Evolutionary conservation across 1,140 invertebrate species (phyloP), one percentile per base, ranked within the genome.

Genomic region (Lepidotrigona ventralis): DNA sequence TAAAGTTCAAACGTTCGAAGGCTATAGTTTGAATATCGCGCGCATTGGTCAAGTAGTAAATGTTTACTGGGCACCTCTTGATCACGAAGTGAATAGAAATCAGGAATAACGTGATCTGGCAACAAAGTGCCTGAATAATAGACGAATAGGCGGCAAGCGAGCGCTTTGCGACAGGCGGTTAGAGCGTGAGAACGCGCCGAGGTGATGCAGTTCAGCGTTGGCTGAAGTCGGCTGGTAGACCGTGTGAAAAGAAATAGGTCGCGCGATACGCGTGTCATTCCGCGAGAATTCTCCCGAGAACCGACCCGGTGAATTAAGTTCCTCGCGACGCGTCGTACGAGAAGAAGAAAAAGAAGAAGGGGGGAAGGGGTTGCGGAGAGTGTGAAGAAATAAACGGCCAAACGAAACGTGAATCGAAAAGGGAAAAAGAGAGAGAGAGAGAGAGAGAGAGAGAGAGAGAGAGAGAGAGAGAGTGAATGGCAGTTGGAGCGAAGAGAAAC

Each of bases 161-260:
- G 29, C 21, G 19, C 46, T 51, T 21, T 51, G 33, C 26, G 74
- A 63, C 58, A 12, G 60, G 26, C 71, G 29, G 29, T 54, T 54
- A 58, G 63, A 74, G 23, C 69, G 53, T n/a, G 51, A 26, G 51
- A 78, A 4, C 72, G 21, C n/a, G 46, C 12, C 15, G 23, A 21
- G 3, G 8, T 8, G 19, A 15, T 33, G 56, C 33, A 12, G 56
- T 33, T 33, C 76, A 84, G 84, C 76, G 72, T 2, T 2, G 6
- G 73, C 3, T 69, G 60, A 60, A 53, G 26, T 70, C 66, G 56
- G 39, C 39, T 87, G 51, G 46, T 80, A 77, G 70, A 54, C 33
- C 64, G 63, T 17, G n/a, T 56, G 73, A 58, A 80, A 81, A 74
- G 78, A 88, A 88, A 87, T 81, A 14, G 86, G 81, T 87, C 86